A percentile compares a stretch with the other conserved stretches of the same genome.
phyloP scores from a whole-genome alignment of 2,113 vertebrate genomes.

The Pandion haliaetus region DNA sequence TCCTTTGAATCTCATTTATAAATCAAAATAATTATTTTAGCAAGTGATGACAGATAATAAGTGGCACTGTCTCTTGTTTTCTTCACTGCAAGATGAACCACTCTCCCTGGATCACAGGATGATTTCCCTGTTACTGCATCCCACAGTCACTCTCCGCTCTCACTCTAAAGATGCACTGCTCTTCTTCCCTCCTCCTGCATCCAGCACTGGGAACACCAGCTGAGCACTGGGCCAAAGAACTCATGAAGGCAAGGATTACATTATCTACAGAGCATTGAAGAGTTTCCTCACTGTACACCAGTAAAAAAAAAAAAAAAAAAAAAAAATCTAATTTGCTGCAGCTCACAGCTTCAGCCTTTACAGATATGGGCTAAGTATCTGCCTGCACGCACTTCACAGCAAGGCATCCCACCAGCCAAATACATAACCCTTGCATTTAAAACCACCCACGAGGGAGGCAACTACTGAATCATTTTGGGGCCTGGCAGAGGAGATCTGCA shows the following conservation, averaged over 20 bases:
- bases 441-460: neutral
- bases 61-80: neutral
- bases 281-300: neutral
- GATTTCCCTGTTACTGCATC: neutral
- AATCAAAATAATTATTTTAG: neutral
- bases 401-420: constrained; percentile 26
- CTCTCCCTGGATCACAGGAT: neutral
- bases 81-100: neutral
- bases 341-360: neutral
- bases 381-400: constrained; percentile 1
- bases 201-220: neutral
- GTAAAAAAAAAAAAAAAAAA: neutral
- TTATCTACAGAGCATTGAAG: neutral
- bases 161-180: neutral
- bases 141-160: neutral
- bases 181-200: neutral
- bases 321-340: neutral
- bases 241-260: neutral
- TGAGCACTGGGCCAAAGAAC: neutral
- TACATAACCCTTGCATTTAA: neutral
- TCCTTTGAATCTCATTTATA: neutral
- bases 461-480: neutral
- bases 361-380: neutral
- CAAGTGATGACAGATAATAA: neutral
- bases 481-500: neutral